These are phyloP conservation scores for Alentia gelatinosa DNA, from an alignment of 2,888 invertebrate genomes.

Conservation along the genomic window DNA sequence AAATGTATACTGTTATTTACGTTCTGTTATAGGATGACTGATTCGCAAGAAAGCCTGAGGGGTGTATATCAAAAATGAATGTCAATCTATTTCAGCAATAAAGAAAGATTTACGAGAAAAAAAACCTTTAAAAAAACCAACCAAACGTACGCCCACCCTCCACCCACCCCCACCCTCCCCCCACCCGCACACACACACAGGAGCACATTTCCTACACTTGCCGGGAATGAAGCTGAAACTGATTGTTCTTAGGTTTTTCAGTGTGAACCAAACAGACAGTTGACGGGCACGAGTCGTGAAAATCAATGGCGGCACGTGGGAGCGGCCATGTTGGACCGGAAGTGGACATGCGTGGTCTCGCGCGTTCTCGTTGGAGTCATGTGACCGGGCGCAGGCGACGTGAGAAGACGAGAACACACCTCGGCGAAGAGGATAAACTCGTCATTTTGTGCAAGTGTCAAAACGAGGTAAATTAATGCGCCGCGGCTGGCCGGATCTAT, in stretches of 20 bases:
- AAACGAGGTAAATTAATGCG: not conserved
- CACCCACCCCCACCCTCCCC: not conserved
- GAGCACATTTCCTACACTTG: too few species aligned
- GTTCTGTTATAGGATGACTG: too few species aligned
- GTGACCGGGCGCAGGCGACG: not conserved
- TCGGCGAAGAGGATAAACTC: not conserved
- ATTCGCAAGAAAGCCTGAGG: too few species aligned
- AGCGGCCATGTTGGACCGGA: slow-evolving; percentile 6
- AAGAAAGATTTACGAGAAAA: too few species aligned
- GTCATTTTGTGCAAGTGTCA: not conserved
- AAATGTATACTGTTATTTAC: too few species aligned
- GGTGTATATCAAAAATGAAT: too few species aligned
- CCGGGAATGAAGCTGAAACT: too few species aligned
- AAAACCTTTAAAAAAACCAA: too few species aligned
- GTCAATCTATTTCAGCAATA: too few species aligned
- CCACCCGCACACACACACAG: too few species aligned
- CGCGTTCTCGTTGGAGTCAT: not conserved
- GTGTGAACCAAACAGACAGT: not conserved
- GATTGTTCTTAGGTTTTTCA: too few species aligned
- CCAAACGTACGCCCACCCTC: not conserved
- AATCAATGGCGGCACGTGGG: not conserved
- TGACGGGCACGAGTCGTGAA: not conserved
- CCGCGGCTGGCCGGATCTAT: not conserved
- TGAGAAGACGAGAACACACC: not conserved
- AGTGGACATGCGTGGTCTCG: not conserved